phyloP scores from a whole-genome alignment of 2,113 vertebrate genomes.

The Pollimyrus isidori region DNA sequence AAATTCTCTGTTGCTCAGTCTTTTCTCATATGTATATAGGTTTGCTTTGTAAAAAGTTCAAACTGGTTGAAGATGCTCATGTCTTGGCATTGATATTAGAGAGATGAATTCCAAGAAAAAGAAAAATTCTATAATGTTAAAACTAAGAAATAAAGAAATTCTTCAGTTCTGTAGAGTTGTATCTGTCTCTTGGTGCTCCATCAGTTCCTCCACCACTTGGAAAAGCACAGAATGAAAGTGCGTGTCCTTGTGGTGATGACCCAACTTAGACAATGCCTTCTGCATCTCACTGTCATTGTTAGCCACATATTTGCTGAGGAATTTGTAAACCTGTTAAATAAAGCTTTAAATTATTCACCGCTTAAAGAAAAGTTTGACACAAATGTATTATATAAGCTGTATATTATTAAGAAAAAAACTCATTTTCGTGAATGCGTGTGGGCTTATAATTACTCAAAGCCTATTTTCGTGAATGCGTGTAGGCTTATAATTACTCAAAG shows the following conservation, averaged over 20 bases:
- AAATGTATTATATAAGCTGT: conserved; percentile 60
- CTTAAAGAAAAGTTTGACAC: conserved; percentile 58
- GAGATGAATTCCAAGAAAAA: not conserved
- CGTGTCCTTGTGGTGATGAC: not conserved
- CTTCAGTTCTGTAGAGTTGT: not conserved
- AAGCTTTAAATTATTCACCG: conserved; percentile 61
- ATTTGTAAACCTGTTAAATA: conserved; percentile 61
- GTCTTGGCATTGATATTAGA: not conserved
- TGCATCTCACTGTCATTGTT: conserved; percentile 34
- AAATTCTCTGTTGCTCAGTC: not conserved
- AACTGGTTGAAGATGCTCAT: not conserved
- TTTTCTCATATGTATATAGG: not conserved
- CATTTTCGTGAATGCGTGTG: conserved; percentile 37
- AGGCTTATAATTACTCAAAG: conserved; percentile 61
- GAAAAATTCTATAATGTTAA: not conserved
- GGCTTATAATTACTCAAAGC: conserved; percentile 61
- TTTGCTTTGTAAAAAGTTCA: not conserved
- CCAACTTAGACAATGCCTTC: not conserved
- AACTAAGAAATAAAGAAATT: not conserved
- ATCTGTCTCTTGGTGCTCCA: not conserved
- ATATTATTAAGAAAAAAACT: conserved; percentile 62
- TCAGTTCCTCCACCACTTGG: not conserved
- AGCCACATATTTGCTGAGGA: conserved; percentile 46
- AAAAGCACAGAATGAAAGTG: not conserved
- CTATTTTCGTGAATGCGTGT: conserved; percentile 48